Percentiles rank a stretch among this genome's conserved stretches.
Evolutionary conservation across 2,797 vertebrate species (phyloP).

Genomic region (Anabacerthia variegaticeps): DNA sequence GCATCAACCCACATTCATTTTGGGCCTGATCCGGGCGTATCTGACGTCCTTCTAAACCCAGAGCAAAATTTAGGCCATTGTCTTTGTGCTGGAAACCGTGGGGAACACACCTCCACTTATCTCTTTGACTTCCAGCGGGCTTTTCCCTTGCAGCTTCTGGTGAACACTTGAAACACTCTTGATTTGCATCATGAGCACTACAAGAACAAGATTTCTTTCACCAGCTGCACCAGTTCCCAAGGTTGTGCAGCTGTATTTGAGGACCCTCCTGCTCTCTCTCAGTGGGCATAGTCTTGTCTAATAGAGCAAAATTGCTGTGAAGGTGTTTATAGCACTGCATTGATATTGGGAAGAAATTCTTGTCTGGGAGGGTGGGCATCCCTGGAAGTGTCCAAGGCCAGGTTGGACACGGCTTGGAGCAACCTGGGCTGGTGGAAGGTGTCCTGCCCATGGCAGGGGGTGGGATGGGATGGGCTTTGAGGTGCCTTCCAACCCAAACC

Average conservation of each 20-base stretch:
- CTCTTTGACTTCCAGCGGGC: not conserved
- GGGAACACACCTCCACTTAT: not conserved
- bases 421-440: fast-evolving
- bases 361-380: fast-evolving
- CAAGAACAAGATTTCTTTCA: not conserved
- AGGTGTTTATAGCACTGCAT: not conserved
- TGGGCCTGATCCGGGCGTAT: not conserved
- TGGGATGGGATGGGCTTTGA: not conserved
- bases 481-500: not conserved
- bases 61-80: not conserved
- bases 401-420: not conserved
- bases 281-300: not conserved
- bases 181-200: not conserved
- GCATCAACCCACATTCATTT: not conserved
- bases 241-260: fast-evolving
- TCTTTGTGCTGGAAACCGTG: not conserved
- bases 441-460: not conserved
- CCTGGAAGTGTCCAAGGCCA: not conserved
- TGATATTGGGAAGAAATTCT: not conserved
- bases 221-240: not conserved
- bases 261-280: not conserved
- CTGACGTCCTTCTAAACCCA: not conserved
- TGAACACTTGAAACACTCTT: not conserved
- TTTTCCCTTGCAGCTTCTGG: not conserved
- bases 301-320: fast-evolving